Evolutionary conservation across 1,140 invertebrate species (phyloP), one percentile per base, ranked within the genome.

Genomic region (Euglossa dilemma): DNA sequence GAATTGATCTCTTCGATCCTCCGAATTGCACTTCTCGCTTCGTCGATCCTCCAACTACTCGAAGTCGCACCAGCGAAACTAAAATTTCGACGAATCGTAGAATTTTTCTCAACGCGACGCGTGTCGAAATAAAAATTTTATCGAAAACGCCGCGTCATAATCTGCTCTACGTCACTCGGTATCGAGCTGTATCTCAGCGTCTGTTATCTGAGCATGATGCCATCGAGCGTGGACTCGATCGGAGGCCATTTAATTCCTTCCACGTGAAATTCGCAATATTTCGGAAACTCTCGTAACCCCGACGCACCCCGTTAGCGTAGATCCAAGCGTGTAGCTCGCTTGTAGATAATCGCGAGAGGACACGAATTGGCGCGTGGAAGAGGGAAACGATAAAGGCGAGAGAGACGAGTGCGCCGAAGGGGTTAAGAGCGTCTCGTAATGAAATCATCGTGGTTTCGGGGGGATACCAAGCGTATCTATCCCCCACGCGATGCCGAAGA

Each of bases 361-460:
- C 8, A 23, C n/a, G 5, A 6, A 6, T 57, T 57, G 56, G 56
- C 16, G 20, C n/a, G 12, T n/a, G n/a, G 0, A 18, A 59, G 23
- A n/a, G 43, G 6, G 28, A 66, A 67, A 54, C 18, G 61, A 16
- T 45, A n/a, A 66, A 66, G n/a, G 36, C 59, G 25, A 28, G 16
- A 16, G 11, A 36, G 16, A 14, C 8, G 8, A 64, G 64, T 45
- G 20, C 4, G 36, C 12, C 47, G 18, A 73, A 80, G 87, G 76
- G 89, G 88, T 90, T 91, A 92, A 92, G 89, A 87, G 88, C 18
- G 16, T 18, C 20, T 56, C 8, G 88, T 91, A 93, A 92, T 91
- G 91, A 91, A 92, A 93, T 89, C 85, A 74, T 90, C 89, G 82
- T 89, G 89, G 90, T 84, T 89, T 89, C 90, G 88, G 91, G 91